Conservation (phyloP, 1,140 invertebrate genomes). For the Aphelenchoides avenae region DNA sequence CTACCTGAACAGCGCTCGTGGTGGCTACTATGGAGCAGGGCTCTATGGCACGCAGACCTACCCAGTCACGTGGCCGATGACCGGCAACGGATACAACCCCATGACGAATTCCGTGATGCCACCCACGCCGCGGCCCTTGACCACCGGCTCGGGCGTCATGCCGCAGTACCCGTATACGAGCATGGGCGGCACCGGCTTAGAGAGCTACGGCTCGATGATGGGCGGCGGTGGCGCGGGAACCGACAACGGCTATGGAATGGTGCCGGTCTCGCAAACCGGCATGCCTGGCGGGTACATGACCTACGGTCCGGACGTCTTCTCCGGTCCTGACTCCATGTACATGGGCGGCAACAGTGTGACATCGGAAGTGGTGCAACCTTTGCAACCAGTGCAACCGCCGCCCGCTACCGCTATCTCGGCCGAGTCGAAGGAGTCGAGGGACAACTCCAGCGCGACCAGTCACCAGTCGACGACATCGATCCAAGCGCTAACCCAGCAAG, state of each 20-base stretch:
- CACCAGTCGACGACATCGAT: constrained; percentile 43
- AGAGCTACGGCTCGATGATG: constrained; percentile 11
- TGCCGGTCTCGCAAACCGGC: no score
- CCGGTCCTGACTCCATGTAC: constrained; percentile 19
- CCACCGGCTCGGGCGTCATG: constrained; percentile 6
- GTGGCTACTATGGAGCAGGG: no score
- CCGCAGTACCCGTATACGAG: no score
- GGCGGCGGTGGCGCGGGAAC: neutral
- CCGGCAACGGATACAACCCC: neutral
- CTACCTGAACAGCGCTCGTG: constrained; percentile 9
- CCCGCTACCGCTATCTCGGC: neutral
- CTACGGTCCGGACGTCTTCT: constrained; percentile 6
- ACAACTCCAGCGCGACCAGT: neutral
- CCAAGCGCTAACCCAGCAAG: constrained; percentile 53
- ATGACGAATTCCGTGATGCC: neutral
- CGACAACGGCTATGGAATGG: constrained; percentile 15
- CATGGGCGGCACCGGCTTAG: no score
- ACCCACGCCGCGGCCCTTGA: neutral
- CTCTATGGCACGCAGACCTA: constrained; percentile 18
- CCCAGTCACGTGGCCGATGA: constrained; percentile 14
- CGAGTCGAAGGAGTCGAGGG: neutral
- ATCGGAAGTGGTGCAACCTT: constrained; percentile 3
- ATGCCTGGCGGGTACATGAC: no score
- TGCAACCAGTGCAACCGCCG: neutral
- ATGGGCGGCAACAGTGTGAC: constrained; percentile 18